Percentiles rank a stretch among this genome's conserved stretches.
phyloP scores from a whole-genome alignment of 2,888 invertebrate genomes.

The Nemotelus pantherinus region DNA sequence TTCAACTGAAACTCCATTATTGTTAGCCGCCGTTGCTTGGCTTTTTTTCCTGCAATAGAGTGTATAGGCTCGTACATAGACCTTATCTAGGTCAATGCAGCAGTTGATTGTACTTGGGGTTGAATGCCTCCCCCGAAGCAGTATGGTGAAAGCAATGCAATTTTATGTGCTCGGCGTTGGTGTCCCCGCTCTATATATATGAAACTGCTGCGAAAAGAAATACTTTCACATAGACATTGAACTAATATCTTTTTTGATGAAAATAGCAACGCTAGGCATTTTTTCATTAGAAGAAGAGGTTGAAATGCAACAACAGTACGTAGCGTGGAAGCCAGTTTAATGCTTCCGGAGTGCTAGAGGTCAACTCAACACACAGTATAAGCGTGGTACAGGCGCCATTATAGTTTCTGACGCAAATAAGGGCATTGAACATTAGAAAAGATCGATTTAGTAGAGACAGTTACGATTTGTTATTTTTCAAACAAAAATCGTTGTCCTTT shows the following conservation, averaged over 20 bases:
- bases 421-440: conserved; percentile 38
- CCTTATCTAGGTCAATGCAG: conserved; percentile 59
- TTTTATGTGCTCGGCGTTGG: background rate
- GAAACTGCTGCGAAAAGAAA: background rate
- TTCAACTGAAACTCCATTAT: conserved; percentile 5
- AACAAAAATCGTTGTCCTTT: background rate
- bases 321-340: conserved; percentile 29
- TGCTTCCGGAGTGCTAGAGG: conserved; percentile 29
- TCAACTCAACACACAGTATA: background rate
- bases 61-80: conserved; percentile 13
- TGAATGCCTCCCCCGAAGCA: conserved; percentile 29
- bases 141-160: background rate
- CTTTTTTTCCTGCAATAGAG: conserved; percentile 5
- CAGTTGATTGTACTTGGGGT: conserved; percentile 56
- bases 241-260: conserved; percentile 24
- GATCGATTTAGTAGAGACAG: background rate
- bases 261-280: background rate
- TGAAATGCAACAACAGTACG: conserved; percentile 11
- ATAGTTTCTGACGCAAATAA: conserved; percentile 1
- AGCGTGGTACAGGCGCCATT: background rate
- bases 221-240: conserved; percentile 38
- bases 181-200: conserved; percentile 23
- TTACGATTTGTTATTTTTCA: background rate
- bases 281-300: background rate
- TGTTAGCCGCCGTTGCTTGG: background rate